Base-by-base conservation (phyloP, 2,888 invertebrate genomes). In the Caenorhabditis doughertyi region DNA sequence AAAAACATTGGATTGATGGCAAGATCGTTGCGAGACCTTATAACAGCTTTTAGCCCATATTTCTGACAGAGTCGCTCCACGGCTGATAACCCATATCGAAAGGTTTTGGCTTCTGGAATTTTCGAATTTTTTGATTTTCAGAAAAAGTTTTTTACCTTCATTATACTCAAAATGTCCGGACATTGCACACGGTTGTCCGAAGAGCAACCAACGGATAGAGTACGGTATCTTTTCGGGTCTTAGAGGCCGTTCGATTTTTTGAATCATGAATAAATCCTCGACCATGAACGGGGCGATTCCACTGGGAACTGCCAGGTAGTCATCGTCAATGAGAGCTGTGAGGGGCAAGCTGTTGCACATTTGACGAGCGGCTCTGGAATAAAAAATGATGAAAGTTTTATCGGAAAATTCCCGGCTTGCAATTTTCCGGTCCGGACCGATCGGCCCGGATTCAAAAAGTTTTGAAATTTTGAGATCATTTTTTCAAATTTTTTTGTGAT, bases 321-420 rank as follows among this genome's bases (percentile, higher is more conserved):
- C 18, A 0, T 60, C 32, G 3, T 18, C 60, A 21, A 77, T 49
- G 0, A 39, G 0, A 2, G 77, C 77, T 0, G 29, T 21, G 4
- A 77, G 9, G 1, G 77, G 77, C 21, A 77, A 18, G 23, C 18
- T 23, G n/a, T 58, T 44, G 42, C 68, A 68, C 77, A 77, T 77
- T 39, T 68, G 68, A 18, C 77, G 77, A 9, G 77, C 77, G 8
- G 68, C 23, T 29, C 56, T 67, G 55, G 18, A 74, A 65, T 11
- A 3, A 21, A 3, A n/a, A n/a, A n/a, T 47, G 11, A 11, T 58
- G 13, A 39, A 18, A 39, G 3, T 39, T 8, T n/a, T n/a, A n/a
- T n/a, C n/a, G n/a, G n/a, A n/a, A n/a, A n/a, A n/a, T n/a, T n/a
- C n/a, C n/a, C n/a, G n/a, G n/a, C n/a, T n/a, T n/a, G n/a, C n/a